phyloP scores from a whole-genome alignment of 2,888 invertebrate genomes.

The Cerceris rybyensis region DNA sequence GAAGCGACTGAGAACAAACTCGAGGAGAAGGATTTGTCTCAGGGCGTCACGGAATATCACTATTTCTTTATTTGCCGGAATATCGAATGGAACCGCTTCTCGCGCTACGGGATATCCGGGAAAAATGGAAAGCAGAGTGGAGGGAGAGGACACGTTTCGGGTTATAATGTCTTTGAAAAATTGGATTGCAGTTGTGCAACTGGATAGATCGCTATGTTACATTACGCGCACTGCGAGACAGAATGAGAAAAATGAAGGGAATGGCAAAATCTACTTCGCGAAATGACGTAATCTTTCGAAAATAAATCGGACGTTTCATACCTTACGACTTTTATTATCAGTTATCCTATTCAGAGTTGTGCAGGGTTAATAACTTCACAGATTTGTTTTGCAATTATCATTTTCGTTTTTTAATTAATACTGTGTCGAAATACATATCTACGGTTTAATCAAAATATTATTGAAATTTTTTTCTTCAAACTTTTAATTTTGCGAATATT shows the following conservation, averaged over 20 bases:
- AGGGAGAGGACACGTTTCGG: conserved; percentile 24
- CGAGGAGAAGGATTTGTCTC: conserved; percentile 60
- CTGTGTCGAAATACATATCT: no score
- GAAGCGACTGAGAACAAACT: conserved; percentile 18
- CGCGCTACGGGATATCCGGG: conserved; percentile 30
- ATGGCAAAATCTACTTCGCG: conserved; percentile 13
- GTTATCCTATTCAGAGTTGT: no score
- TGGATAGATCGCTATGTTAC: conserved; percentile 14
- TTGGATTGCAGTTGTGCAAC: conserved; percentile 41
- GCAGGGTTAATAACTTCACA: no score
- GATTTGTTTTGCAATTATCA: no score
- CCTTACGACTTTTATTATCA: no score
- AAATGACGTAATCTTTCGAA: no score
- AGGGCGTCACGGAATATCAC: conserved; percentile 40
- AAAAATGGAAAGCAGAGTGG: conserved; percentile 16
- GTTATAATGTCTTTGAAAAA: conserved; percentile 38
- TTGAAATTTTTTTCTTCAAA: no score
- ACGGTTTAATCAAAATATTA: no score
- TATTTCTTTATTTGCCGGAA: conserved; percentile 56
- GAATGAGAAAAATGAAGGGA: not conserved
- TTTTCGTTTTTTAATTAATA: no score
- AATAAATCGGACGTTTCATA: no score
- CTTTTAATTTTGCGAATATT: no score
- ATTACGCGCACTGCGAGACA: not conserved
- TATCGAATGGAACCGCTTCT: conserved; percentile 36